Percentiles rank a stretch among this genome's conserved stretches.
phyloP scores from a whole-genome alignment of 2,113 vertebrate genomes.

The Proterorhinus semilunaris region DNA sequence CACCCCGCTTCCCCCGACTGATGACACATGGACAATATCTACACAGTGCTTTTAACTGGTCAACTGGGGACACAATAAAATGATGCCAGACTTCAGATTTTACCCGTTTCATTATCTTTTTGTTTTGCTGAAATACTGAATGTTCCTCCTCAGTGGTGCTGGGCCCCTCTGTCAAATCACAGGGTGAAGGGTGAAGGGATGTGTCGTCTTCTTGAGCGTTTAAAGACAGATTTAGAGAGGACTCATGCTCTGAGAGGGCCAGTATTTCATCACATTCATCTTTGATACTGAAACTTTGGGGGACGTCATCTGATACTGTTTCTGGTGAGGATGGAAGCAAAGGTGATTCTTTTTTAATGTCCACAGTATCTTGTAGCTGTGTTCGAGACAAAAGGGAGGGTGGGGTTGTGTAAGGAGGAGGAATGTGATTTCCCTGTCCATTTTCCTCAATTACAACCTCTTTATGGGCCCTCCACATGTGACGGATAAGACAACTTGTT shows the following conservation, averaged over 20 bases:
- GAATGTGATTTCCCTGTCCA: conserved; percentile 84
- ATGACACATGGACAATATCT: conserved; percentile 90
- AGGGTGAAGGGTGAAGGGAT: conserved; percentile 76
- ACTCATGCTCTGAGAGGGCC: conserved; percentile 72
- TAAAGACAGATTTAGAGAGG: conserved; percentile 76
- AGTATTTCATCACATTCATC: conserved; percentile 79
- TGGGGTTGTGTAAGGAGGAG: conserved; percentile 83
- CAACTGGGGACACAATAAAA: conserved; percentile 85
- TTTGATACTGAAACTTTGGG: conserved; percentile 71
- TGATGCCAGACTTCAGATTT: conserved; percentile 97
- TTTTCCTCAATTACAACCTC: conserved; percentile 96
- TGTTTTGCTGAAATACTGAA: conserved; percentile 90
- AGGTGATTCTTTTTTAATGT: conserved; percentile 74
- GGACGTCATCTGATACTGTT: conserved; percentile 73
- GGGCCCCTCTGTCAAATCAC: conserved; percentile 71
- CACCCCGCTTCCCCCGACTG: conserved; percentile 90
- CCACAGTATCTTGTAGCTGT: conserved; percentile 74
- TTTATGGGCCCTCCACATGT: conserved; percentile 96
- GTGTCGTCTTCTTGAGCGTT: conserved; percentile 74
- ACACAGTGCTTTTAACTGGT: conserved; percentile 93
- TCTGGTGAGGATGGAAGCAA: conserved; percentile 83
- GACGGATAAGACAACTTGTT: conserved; percentile 94
- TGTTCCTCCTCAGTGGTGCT: conserved; percentile 72
- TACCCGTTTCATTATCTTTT: conserved; percentile 90
- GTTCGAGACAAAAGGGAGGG: conserved; percentile 85